Evolutionary conservation across 2,797 vertebrate genomes (phyloP).

Genomic region (Prionace glauca): DNA sequence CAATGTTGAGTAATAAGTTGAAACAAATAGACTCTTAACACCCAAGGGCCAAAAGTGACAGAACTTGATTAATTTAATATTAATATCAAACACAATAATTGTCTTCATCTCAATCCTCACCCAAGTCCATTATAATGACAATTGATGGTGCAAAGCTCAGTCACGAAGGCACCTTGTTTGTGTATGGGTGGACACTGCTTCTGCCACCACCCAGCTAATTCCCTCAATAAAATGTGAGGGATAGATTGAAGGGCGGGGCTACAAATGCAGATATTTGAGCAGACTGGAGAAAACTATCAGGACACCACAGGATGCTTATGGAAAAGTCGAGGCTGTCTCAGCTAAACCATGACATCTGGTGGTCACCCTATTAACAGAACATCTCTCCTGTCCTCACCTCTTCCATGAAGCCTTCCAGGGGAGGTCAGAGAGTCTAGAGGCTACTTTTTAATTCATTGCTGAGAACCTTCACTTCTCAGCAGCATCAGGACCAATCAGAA

Average conservation of each 20-base stretch:
- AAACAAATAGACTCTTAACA: neutral
- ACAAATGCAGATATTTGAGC: too few species aligned
- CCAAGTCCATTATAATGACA: neutral
- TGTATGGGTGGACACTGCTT: too few species aligned
- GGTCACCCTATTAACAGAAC: neutral
- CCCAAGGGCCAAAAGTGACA: neutral
- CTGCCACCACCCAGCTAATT: too few species aligned
- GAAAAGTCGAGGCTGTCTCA: too few species aligned
- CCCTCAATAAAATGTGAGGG: too few species aligned
- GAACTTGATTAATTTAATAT: neutral
- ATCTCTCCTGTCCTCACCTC: neutral
- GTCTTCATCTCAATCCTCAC: neutral
- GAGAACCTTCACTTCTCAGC: neutral
- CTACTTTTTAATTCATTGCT: neutral
- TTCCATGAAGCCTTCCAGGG: neutral
- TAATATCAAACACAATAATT: neutral
- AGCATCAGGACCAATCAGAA: neutral
- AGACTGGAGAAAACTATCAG: too few species aligned
- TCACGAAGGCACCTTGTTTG: too few species aligned
- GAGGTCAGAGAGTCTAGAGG: neutral
- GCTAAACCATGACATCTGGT: too few species aligned
- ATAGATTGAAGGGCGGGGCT: too few species aligned
- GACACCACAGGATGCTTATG: too few species aligned
- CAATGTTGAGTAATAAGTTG: neutral
- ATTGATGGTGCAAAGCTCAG: too few species aligned